Conservation (phyloP, 1,140 invertebrate genomes). For the Mesaphorura yosii region DNA sequence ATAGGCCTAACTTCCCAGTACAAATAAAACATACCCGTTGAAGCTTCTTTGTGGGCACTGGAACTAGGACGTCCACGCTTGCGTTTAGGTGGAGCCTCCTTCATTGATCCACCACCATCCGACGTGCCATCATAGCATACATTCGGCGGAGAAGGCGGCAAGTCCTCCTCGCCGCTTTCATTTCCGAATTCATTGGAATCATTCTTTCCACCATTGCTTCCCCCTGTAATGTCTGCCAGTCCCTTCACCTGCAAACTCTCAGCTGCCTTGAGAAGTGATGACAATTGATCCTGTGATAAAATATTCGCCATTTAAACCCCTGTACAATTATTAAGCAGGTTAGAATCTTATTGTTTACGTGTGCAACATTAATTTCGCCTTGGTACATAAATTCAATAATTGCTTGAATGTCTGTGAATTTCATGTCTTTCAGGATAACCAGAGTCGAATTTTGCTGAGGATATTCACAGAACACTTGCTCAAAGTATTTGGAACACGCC, state of each 20-base stretch:
- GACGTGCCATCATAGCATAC: slow-evolving; percentile 22
- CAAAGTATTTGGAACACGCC: slow-evolving; percentile 80
- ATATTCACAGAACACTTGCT: slow-evolving; percentile 73
- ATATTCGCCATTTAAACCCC: slow-evolving; percentile 15
- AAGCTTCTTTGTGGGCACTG: slow-evolving; percentile 11
- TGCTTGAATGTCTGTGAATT: slow-evolving; percentile 68
- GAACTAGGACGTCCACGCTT: slow-evolving; percentile 28
- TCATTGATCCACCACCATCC: slow-evolving; percentile 22
- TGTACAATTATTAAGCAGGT: background rate
- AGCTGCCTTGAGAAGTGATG: slow-evolving; percentile 75
- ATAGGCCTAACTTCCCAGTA: background rate
- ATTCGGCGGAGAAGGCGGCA: slow-evolving; percentile 26
- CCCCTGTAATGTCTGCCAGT: slow-evolving; percentile 44
- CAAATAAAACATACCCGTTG: slow-evolving; percentile 7
- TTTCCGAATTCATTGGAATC: slow-evolving; percentile 28
- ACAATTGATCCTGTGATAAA: slow-evolving; percentile 56
- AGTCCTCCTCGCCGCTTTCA: slow-evolving; percentile 25
- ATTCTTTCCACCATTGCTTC: slow-evolving; percentile 29
- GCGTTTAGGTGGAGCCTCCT: slow-evolving; percentile 22
- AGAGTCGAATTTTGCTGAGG: slow-evolving; percentile 69
- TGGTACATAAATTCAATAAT: slow-evolving; percentile 91
- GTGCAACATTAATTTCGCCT: slow-evolving; percentile 87
- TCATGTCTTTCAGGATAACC: slow-evolving; percentile 71
- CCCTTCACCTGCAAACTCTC: slow-evolving; percentile 85
- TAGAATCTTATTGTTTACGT: slow-evolving; percentile 49